Evolutionary conservation across 2,797 vertebrate genomes (phyloP).

Genomic region (Vireo griseus): DNA sequence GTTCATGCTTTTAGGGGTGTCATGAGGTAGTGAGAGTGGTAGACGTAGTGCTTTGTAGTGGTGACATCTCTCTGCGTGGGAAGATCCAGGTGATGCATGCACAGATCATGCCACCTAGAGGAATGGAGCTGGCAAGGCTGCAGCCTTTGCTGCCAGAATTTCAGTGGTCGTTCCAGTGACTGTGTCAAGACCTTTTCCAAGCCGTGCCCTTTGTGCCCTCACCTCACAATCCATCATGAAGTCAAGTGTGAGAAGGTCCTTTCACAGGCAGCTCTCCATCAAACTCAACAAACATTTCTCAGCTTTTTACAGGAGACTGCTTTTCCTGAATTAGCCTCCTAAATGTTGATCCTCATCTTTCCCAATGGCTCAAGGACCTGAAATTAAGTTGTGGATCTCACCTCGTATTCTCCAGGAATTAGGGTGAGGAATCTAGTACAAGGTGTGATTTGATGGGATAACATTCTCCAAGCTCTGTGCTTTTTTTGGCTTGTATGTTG

Average conservation of each 20-base stretch:
- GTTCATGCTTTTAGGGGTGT: not conserved
- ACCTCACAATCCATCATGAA: fast-evolving
- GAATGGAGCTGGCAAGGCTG: not conserved
- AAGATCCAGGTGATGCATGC: not conserved
- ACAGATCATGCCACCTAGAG: conserved; percentile 44
- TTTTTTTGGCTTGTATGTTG: conserved; percentile 31
- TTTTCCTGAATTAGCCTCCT: not conserved
- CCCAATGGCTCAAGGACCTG: not conserved
- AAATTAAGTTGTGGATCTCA: not conserved
- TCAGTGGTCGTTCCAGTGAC: not conserved
- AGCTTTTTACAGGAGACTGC: not conserved
- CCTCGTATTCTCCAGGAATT: not conserved
- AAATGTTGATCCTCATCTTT: not conserved
- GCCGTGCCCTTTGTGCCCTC: not conserved
- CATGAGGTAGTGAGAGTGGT: not conserved
- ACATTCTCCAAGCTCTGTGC: not conserved
- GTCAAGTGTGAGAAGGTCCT: not conserved
- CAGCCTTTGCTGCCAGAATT: not conserved
- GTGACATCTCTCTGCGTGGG: not conserved
- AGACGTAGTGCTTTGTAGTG: not conserved
- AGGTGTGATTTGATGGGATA: not conserved
- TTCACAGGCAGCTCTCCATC: not conserved
- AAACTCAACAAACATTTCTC: not conserved
- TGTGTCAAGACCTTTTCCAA: not conserved
- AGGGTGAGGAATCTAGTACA: not conserved